Evolutionary conservation across 1,140 invertebrate species (phyloP).

Genomic region (Zaprionus taronus): DNA sequence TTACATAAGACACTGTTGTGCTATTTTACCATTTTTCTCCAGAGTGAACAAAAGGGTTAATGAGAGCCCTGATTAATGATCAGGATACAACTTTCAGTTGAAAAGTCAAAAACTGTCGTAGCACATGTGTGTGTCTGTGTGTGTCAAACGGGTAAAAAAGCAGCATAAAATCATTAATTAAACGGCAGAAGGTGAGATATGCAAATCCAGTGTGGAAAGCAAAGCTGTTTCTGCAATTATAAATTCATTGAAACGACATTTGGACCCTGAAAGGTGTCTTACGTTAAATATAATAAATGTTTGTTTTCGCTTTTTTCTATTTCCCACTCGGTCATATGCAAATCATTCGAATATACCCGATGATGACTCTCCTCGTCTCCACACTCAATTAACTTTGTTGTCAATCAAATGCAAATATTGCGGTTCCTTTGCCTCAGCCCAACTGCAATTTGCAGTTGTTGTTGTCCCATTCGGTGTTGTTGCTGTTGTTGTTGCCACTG

Average conservation of each 20-base stretch:
- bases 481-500: conserved; percentile 6
- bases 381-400: conserved; percentile 83
- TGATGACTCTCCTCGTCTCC: conserved; percentile 29
- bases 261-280: conserved; percentile 52
- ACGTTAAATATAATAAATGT: conserved; percentile 80
- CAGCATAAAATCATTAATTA: conserved; percentile 81
- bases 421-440: conserved; percentile 47
- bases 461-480: not conserved
- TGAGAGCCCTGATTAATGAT: conserved; percentile 82
- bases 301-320: conserved; percentile 52
- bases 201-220: conserved; percentile 56
- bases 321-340: conserved; percentile 56
- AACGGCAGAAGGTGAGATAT: conserved; percentile 50
- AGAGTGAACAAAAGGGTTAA: conserved; percentile 80
- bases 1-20: conserved; percentile 76
- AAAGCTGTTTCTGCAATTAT: conserved; percentile 72
- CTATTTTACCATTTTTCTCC: conserved; percentile 38
- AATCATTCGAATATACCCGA: conserved; percentile 31
- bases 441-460: conserved; percentile 71
- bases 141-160: not conserved
- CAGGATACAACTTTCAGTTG: conserved; percentile 45
- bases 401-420: conserved; percentile 83
- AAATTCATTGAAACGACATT: conserved; percentile 84
- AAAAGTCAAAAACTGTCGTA: conserved; percentile 61
- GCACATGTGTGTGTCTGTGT: not conserved